Conservation (phyloP, 1,140 invertebrate species). For the Microplitis mediator region DNA sequence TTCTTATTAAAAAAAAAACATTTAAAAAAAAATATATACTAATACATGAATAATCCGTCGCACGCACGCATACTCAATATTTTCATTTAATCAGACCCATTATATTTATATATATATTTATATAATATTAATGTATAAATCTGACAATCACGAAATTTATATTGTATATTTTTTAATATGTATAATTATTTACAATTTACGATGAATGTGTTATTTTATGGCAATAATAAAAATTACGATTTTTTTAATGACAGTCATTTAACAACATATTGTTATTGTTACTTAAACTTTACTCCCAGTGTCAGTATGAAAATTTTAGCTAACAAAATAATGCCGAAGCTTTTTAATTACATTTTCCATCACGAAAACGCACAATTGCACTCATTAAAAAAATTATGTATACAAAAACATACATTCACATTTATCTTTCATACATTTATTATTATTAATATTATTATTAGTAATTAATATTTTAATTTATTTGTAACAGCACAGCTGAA, state of each 20-base stretch:
- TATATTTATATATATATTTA: neutral
- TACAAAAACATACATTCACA: too few relatives aligned
- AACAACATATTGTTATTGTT: neutral
- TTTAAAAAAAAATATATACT: constrained; percentile 9
- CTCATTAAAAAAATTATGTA: too few relatives aligned
- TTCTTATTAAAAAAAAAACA: neutral
- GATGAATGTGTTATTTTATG: constrained; percentile 13
- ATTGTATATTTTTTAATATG: constrained; percentile 30
- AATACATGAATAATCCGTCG: constrained; percentile 19
- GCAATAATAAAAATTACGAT: constrained; percentile 9
- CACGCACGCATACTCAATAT: constrained; percentile 14
- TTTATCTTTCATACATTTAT: too few relatives aligned
- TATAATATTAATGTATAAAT: constrained; percentile 16
- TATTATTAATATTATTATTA: too few relatives aligned
- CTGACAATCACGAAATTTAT: constrained; percentile 25
- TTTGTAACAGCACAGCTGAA: too few relatives aligned
- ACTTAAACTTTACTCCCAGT: neutral
- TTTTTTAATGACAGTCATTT: neutral
- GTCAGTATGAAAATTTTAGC: neutral
- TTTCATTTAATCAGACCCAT: constrained; percentile 6
- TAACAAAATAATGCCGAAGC: too few relatives aligned
- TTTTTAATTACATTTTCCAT: too few relatives aligned
- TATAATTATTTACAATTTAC: constrained; percentile 33
- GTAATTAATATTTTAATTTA: too few relatives aligned
- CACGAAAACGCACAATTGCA: too few relatives aligned